These are phyloP conservation scores for Pelochelys cantorii DNA, from an alignment of 2,797 vertebrate genomes.

Conservation along the genomic window DNA sequence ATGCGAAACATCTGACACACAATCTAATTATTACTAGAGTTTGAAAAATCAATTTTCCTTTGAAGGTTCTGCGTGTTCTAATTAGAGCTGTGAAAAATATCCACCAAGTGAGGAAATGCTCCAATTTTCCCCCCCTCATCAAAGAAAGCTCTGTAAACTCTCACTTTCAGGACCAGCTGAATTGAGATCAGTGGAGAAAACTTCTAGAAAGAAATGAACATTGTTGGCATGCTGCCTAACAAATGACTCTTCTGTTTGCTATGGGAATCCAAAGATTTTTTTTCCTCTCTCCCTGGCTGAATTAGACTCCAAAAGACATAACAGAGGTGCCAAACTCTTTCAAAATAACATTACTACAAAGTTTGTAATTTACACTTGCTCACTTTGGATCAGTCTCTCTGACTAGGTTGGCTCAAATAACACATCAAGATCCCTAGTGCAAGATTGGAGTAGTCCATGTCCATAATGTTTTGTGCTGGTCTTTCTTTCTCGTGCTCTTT, in stretches of 20 bases:
- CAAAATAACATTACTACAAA: not conserved
- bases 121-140: not conserved
- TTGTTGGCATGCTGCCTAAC: fast-evolving
- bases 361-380: not conserved
- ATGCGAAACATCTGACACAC: not conserved
- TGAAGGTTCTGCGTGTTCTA: fast-evolving
- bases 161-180: not conserved
- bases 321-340: not conserved
- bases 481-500: not conserved
- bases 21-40: not conserved
- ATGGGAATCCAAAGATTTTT: not conserved
- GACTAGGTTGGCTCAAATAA: not conserved
- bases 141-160: not conserved
- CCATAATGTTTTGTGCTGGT: not conserved
- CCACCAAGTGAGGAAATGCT: fast-evolving
- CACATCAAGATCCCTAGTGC: not conserved
- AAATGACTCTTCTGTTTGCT: not conserved
- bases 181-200: not conserved
- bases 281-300: too few relatives aligned
- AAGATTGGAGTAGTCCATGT: not conserved
- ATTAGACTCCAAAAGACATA: not conserved
- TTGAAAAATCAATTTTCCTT: not conserved
- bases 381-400: not conserved
- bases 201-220: not conserved
- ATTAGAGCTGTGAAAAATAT: not conserved